Conservation (phyloP, 1,140 invertebrate genomes). For the Elymnias hypermnestra region DNA sequence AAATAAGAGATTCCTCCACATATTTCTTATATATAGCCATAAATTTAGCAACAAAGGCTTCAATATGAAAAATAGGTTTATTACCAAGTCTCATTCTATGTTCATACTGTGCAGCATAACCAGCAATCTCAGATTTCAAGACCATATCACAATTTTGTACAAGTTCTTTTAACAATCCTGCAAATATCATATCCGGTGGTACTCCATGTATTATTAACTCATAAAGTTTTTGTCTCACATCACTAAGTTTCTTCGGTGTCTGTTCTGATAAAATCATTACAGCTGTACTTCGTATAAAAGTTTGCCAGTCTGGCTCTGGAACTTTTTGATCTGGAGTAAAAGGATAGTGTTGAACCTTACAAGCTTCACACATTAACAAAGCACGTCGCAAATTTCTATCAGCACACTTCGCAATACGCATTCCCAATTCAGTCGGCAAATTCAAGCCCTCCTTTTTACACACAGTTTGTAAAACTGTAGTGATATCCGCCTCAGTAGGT, state of each 20-base stretch:
- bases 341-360: constrained; percentile 94
- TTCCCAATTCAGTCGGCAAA: constrained; percentile 87
- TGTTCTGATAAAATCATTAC: constrained; percentile 92
- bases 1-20: constrained; percentile 79
- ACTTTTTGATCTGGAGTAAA: constrained; percentile 90
- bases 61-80: constrained; percentile 97
- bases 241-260: constrained; percentile 87
- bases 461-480: constrained; percentile 82
- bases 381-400: constrained; percentile 95
- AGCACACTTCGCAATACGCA: constrained; percentile 87
- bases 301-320: constrained; percentile 94
- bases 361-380: constrained; percentile 95
- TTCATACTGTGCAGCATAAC: constrained; percentile 92
- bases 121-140: constrained; percentile 90
- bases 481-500: constrained; percentile 88
- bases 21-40: constrained; percentile 96
- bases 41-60: constrained; percentile 97
- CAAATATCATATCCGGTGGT: constrained; percentile 95
- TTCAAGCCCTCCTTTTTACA: constrained; percentile 91
- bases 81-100: constrained; percentile 92
- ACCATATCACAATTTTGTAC: constrained; percentile 93
- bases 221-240: constrained; percentile 92
- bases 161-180: constrained; percentile 89
- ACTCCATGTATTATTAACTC: constrained; percentile 96
- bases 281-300: constrained; percentile 92